These are phyloP conservation scores for Enchytraeus crypticus DNA, from an alignment of 2,888 invertebrate genomes.

Conservation along the genomic window DNA sequence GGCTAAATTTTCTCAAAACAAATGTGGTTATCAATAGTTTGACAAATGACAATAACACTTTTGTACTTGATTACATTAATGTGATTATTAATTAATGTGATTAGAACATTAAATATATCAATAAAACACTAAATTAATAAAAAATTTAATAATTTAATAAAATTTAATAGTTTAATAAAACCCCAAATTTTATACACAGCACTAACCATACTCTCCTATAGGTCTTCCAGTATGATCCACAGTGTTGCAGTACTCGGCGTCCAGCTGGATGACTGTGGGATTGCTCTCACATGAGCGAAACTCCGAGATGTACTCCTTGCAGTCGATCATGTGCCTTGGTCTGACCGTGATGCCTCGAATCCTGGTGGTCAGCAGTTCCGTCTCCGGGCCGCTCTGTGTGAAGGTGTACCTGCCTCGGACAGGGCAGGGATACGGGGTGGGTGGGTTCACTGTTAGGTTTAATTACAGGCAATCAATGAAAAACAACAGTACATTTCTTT, in stretches of 20 bases:
- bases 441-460: slow-evolving; percentile 54
- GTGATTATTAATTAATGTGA: no score
- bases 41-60: no score
- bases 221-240: slow-evolving; percentile 90
- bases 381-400: slow-evolving; percentile 58
- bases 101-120: no score
- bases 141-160: no score
- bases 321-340: slow-evolving; percentile 76
- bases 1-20: no score
- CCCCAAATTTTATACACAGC: no score
- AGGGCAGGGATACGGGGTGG: slow-evolving; percentile 83
- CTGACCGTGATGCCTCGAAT: slow-evolving; percentile 87
- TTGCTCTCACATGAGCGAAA: slow-evolving; percentile 90
- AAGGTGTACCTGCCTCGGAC: slow-evolving; percentile 93
- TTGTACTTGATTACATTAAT: no score
- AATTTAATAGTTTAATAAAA: no score
- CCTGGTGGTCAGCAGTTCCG: slow-evolving; percentile 68
- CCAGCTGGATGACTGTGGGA: slow-evolving; percentile 76
- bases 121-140: no score
- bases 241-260: slow-evolving; percentile 87
- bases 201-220: slow-evolving; percentile 64
- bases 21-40: no score
- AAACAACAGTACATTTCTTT: no score
- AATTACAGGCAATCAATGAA: no score
- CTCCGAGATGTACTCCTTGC: slow-evolving; percentile 86